These are phyloP conservation scores for Solenodon paradoxus DNA, from an alignment of 2,113 vertebrate species.

Conservation along the genomic window DNA sequence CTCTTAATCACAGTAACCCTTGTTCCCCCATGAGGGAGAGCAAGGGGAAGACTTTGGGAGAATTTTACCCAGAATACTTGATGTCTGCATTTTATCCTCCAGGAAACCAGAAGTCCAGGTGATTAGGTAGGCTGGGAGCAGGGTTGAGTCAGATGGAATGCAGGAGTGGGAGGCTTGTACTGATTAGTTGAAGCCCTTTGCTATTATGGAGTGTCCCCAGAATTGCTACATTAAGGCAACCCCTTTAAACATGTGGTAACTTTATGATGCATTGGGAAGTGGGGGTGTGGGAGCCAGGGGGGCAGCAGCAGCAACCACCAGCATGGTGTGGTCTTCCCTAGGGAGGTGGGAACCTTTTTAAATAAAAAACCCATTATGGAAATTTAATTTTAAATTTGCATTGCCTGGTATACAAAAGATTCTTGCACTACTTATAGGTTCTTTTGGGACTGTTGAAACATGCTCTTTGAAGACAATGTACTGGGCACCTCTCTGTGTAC, in stretches of 20 bases:
- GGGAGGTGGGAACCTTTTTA: conserved; percentile 42
- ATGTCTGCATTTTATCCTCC: conserved; percentile 77
- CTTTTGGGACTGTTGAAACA: conserved; percentile 66
- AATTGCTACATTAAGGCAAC: conserved; percentile 70
- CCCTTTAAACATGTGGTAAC: conserved; percentile 54
- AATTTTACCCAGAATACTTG: conserved; percentile 72
- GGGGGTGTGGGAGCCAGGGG: too few relatives aligned
- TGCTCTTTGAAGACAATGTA: conserved; percentile 68
- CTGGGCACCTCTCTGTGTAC: conserved; percentile 62
- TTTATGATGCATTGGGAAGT: conserved; percentile 53
- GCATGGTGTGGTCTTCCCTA: conserved; percentile 45
- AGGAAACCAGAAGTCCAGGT: conserved; percentile 79
- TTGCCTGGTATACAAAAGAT: conserved; percentile 59
- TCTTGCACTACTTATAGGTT: conserved; percentile 63
- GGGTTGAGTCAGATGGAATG: conserved; percentile 82
- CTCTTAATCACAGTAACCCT: conserved; percentile 70
- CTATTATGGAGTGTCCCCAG: conserved; percentile 59
- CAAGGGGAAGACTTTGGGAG: conserved; percentile 65
- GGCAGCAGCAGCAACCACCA: background rate
- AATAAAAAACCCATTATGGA: conserved; percentile 67
- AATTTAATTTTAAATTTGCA: conserved; percentile 61
- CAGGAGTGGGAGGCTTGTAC: conserved; percentile 80
- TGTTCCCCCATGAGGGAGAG: conserved; percentile 34
- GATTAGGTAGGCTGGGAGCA: conserved; percentile 82
- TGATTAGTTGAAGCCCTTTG: conserved; percentile 72